Evolutionary conservation across 1,140 invertebrate genomes (phyloP), one percentile per base, ranked within the genome.

Genomic region (Panulirus ornatus): DNA sequence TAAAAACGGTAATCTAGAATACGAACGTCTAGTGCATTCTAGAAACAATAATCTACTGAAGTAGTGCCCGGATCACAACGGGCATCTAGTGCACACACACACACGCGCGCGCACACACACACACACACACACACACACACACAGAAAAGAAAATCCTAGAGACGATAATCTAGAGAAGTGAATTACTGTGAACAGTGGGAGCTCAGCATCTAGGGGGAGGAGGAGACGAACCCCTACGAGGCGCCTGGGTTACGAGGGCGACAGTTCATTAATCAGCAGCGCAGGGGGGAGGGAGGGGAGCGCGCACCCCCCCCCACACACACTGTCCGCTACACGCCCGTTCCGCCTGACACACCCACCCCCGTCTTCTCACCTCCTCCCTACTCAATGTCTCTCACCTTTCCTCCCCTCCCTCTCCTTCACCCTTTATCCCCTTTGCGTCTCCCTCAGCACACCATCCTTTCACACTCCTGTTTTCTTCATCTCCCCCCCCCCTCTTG

Each of bases 181-280:
- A 83, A 66, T 79, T 79, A 51, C 42, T 40, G 82, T 36, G 51
- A 71, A 70, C 58, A 84, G 47, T 63, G 38, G 40, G 82, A 70
- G 51, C 16, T n/a, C 51, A 27, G 81, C 81, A 83, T 66, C 58
- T 83, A 70, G 82, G 66, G 82, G 14, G 82, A 66, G 9, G 82
- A 84, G 82, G n/a, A 66, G 82, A 84, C 82, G n/a, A n/a, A n/a
- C 82, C 82, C 82, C 66, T 73, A 84, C n/a, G 82, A 84, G 63
- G 66, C 63, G 63, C 22, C 82, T 36, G 82, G 82, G 82, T 84
- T 84, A 84, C 82, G 42, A 36, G 66, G 82, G 82, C 44, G 82
- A 84, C 82, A 84, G 82, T 84, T 42, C 63, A 84, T 84, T 84
- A 84, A 84, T 84, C 82, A 84, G 82, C 36, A 34, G 40, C 40